Evolutionary conservation across 2,888 invertebrate genomes (phyloP).

Genomic region (Polyommatus iphigenia): DNA sequence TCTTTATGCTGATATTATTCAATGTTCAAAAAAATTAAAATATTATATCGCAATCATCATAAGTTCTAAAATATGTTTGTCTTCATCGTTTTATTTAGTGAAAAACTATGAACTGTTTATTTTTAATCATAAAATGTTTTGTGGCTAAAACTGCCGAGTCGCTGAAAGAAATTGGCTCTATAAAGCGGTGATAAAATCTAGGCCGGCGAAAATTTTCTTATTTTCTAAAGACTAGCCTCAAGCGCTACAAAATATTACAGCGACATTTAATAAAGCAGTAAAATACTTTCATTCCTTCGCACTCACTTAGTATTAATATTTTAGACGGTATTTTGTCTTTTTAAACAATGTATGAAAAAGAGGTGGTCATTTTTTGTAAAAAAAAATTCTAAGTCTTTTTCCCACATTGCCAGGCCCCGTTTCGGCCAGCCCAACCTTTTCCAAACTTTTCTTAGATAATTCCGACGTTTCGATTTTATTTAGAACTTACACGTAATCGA

Average conservation of each 20-base stretch:
- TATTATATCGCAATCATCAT: too few relatives aligned
- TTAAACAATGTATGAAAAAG: too few relatives aligned
- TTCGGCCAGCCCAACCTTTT: too few relatives aligned
- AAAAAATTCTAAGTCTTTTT: too few relatives aligned
- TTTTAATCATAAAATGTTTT: conserved; percentile 21
- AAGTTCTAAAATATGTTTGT: neutral
- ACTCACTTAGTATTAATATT: neutral
- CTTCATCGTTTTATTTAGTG: neutral
- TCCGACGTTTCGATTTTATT: too few relatives aligned
- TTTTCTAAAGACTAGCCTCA: conserved; percentile 27
- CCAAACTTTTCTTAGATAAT: too few relatives aligned
- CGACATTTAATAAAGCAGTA: neutral
- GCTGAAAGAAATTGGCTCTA: conserved; percentile 26
- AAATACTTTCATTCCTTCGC: neutral
- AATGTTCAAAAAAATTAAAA: neutral
- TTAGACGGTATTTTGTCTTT: neutral
- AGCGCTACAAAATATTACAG: conserved; percentile 23
- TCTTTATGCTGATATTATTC: neutral
- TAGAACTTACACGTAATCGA: too few relatives aligned
- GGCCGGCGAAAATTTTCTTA: conserved; percentile 24
- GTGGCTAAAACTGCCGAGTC: neutral
- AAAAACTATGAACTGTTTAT: neutral
- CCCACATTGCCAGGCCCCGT: too few relatives aligned
- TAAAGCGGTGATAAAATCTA: conserved; percentile 29
- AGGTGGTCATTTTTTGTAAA: too few relatives aligned